Evolutionary conservation across 2,888 invertebrate species (phyloP), one percentile per base, ranked within the genome.

Genomic region (Oscheius sp.): DNA sequence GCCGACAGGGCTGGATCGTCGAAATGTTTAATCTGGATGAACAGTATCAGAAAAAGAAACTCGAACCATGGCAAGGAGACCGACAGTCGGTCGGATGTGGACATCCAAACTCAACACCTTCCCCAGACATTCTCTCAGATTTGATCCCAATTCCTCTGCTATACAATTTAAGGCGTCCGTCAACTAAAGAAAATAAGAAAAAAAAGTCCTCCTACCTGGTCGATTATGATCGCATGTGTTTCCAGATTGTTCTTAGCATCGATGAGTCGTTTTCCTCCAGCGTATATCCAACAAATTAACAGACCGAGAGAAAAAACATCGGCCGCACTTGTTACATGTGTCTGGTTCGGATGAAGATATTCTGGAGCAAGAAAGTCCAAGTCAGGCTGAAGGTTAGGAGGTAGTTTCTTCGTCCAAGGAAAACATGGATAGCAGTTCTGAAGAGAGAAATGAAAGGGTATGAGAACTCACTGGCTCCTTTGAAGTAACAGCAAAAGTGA

Each of bases 231-330:
- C 83, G 92, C 88, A 88, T 96, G 96, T 72, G 92, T 90, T 74
- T 93, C 91, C 49, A 92, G 91, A 83, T 93, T 94, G 88, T 95
- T 93, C 86, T 92, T 92, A 14, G 95, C 92, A 86, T 94, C 93
- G 74, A 97, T 92, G 45, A 97, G 90, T 0, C 94, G 91, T 78
- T 91, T 91, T 36, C 97, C 96, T 73, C 91, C 90, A 89, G 95
- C 95, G 89, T 94, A 96, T 67, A 96, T 91, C 68, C 95, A 91
- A 86, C 93, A 94, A 80, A 97, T 92, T 63, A 95, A 91, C 90
- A 97, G 92, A 20, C 96, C 97, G 78, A 97, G 89, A 0, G 95
- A 94, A 88, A 92, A 98, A 92, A 97, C 95, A 87, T 98, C 97
- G 80, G 94, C 94, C 49, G 93, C 90, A 63, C 93, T 92, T 86